Base-by-base conservation (phyloP, 2,888 invertebrate species). In the Himalopsyche tibetana region DNA sequence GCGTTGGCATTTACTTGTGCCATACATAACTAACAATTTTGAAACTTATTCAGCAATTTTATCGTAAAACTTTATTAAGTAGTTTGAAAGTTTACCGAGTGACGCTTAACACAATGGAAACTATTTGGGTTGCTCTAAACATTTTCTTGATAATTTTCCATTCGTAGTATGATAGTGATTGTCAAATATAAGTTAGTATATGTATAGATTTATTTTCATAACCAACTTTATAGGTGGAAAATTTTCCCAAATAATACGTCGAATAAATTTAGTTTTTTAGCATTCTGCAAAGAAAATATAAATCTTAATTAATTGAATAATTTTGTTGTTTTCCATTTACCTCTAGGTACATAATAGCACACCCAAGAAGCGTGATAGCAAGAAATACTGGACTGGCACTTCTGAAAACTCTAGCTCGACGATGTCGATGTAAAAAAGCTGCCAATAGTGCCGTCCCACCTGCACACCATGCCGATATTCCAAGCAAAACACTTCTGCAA, bases 361-460 rank as follows among this genome's bases (percentile, higher is more conserved):
- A 98, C 88, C 98, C 98, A 85, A 97, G 94, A 82, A 98, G 94
- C 84, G 98, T 98, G 90, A 98, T 97, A 89, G 97, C 95, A 85
- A 98, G 94, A 91, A 98, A 98, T 89, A 97, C 97, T 11, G 98
- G 98, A 90, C 98, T 98, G 87, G 98, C 98, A 15, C 98, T 97
- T 90, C 98, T 96, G 91, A 98, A 98, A 85, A 98, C 97, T 93
- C 98, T 97, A 88, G 97, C 95, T 88, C 96, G 95, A 42, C 97
- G 94, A 90, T 97, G 96, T 89, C 96, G 96, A 89, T 96, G 96
- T 88, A 98, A 96, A 91, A 97, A 97, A 86, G 95, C 94, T 40
- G 97, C 96, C 88, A 98, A 93, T 56, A 95, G 92, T 84, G 97
- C 94, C 0, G 97, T 96, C 90, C 96, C 94, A 82, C 96, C 94